A percentile compares a stretch with the other conserved stretches of the same genome.
phyloP scores from a whole-genome alignment of 2,797 vertebrate species.

The Etheostoma perlongum region DNA sequence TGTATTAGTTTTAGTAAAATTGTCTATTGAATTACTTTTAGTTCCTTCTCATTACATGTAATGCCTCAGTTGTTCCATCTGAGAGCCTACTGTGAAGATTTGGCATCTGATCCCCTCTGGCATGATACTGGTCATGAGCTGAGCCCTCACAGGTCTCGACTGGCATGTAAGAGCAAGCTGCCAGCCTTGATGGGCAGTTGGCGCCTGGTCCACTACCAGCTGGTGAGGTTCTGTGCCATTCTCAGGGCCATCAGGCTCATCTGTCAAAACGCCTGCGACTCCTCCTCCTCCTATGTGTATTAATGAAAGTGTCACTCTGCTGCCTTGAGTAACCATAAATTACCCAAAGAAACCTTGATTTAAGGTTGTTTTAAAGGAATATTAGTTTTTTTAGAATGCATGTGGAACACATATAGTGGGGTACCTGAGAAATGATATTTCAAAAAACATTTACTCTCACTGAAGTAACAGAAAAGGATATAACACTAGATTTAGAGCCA shows the following conservation, averaged over 20 bases:
- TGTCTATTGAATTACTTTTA: slow-evolving; percentile 44
- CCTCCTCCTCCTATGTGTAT: slow-evolving; percentile 41
- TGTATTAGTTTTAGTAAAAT: slow-evolving; percentile 34
- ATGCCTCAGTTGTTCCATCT: slow-evolving; percentile 75
- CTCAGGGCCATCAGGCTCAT: slow-evolving; percentile 75
- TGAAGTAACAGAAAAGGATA: background rate
- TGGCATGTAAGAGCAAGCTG: slow-evolving; percentile 84
- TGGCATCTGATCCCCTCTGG: slow-evolving; percentile 79
- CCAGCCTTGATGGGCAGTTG: slow-evolving; percentile 82
- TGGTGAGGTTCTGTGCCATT: slow-evolving; percentile 79
- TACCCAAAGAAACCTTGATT: slow-evolving; percentile 52
- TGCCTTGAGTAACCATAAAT: slow-evolving; percentile 49
- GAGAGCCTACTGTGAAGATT: slow-evolving; percentile 68
- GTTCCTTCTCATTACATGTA: slow-evolving; percentile 69
- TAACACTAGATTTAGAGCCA: slow-evolving; percentile 6
- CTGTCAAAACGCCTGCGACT: slow-evolving; percentile 68
- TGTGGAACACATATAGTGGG: background rate
- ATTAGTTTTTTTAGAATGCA: background rate
- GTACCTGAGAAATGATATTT: slow-evolving; percentile 1
- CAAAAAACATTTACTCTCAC: slow-evolving; percentile 13
- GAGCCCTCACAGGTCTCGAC: slow-evolving; percentile 78
- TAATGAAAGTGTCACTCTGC: slow-evolving; percentile 45
- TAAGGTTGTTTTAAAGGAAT: slow-evolving; percentile 30
- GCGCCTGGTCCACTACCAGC: slow-evolving; percentile 81
- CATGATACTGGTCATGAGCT: slow-evolving; percentile 72